Conservation (phyloP, 2,797 vertebrate species). For the Orientallactaga sibirica region DNA sequence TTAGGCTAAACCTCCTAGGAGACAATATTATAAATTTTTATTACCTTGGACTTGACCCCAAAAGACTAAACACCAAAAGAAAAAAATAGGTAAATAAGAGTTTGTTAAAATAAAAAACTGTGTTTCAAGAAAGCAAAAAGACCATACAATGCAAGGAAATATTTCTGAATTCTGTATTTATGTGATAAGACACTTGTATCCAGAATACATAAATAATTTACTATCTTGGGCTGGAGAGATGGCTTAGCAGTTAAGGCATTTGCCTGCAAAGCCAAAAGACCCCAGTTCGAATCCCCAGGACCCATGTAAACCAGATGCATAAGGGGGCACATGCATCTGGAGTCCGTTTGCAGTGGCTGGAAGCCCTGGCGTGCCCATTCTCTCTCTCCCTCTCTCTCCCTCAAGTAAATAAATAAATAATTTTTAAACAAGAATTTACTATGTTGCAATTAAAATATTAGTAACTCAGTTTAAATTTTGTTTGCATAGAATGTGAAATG, state of each 20-base stretch:
- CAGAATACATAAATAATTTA: not conserved
- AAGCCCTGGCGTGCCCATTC: too few species aligned
- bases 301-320: too few species aligned
- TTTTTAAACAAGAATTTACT: not conserved
- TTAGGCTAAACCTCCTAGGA: not conserved
- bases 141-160: not conserved
- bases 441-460: constrained; percentile 23
- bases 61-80: not conserved
- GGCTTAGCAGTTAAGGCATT: too few species aligned
- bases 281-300: too few species aligned
- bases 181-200: constrained; percentile 10
- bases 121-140: constrained; percentile 27
- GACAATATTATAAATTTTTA: not conserved
- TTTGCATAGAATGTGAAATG: constrained; percentile 2
- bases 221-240: not conserved
- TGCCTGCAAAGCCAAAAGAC: too few species aligned
- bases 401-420: too few species aligned
- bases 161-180: not conserved
- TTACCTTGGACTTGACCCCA: not conserved
- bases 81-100: constrained; percentile 5
- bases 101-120: not conserved
- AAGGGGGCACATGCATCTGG: too few species aligned
- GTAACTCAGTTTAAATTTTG: not conserved
- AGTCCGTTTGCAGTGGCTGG: too few species aligned
- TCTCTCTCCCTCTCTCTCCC: too few species aligned